These are phyloP conservation scores for Greenwoodochromis staneri DNA, from an alignment of 2,113 vertebrate species.

Conservation along the genomic window DNA sequence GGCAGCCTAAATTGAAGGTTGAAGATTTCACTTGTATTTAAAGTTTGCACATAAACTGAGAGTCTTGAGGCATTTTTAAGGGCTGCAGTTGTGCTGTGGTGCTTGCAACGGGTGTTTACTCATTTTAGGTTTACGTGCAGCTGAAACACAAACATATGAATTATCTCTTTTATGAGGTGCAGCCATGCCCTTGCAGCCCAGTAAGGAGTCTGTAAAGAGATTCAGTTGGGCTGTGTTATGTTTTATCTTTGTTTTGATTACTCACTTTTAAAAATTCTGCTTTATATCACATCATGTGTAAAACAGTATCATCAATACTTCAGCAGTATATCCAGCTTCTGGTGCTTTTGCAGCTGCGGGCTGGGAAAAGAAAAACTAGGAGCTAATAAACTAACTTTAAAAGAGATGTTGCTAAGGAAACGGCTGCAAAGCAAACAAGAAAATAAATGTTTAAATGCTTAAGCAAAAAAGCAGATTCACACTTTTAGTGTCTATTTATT, in stretches of 20 bases:
- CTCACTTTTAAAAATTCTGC: not conserved
- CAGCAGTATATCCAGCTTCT: not conserved
- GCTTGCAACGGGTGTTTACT: slow-evolving; percentile 32
- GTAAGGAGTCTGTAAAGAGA: not conserved
- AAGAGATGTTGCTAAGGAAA: not conserved
- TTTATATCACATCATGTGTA: not conserved
- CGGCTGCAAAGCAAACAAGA: not conserved
- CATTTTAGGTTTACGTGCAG: slow-evolving; percentile 15
- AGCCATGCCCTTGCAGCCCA: slow-evolving; percentile 13
- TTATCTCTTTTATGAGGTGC: slow-evolving; percentile 50
- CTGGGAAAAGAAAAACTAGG: not conserved
- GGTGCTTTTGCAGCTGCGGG: not conserved
- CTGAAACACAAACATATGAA: slow-evolving; percentile 49
- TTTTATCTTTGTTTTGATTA: not conserved
- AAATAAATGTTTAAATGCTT: not conserved
- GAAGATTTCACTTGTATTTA: slow-evolving; percentile 25
- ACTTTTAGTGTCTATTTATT: not conserved
- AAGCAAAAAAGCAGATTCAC: not conserved
- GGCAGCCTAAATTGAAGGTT: slow-evolving; percentile 46
- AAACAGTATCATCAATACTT: not conserved
- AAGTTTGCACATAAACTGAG: slow-evolving; percentile 47
- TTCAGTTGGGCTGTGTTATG: not conserved
- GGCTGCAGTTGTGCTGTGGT: not conserved
- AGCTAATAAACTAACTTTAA: not conserved
- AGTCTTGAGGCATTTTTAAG: slow-evolving; percentile 16